Evolutionary conservation across 1,140 invertebrate genomes (phyloP).

Genomic region (Psix sp.): DNA sequence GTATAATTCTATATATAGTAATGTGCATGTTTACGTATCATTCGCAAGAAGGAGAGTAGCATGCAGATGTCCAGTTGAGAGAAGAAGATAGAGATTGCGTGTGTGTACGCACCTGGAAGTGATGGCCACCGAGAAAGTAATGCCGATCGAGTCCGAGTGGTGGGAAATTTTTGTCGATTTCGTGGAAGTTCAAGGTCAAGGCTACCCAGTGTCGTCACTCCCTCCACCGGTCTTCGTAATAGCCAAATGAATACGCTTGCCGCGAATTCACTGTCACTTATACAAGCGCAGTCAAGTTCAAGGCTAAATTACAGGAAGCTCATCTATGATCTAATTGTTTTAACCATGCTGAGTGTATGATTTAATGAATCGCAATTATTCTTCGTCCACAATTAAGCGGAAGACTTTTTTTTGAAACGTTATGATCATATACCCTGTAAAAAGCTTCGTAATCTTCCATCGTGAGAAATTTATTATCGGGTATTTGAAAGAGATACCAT

Average conservation of each 20-base stretch:
- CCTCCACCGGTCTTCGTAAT: constrained; percentile 49
- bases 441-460: no score
- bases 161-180: constrained; percentile 61
- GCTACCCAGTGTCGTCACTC: constrained; percentile 55
- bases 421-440: no score
- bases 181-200: constrained; percentile 64
- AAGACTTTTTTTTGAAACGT: no score
- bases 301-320: constrained; percentile 50
- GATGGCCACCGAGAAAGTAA: constrained; percentile 59
- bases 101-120: constrained; percentile 54
- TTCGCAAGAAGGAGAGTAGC: constrained; percentile 14
- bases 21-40: constrained; percentile 37
- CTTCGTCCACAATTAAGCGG: no score
- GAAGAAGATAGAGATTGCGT: constrained; percentile 9
- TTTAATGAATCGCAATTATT: no score
- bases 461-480: no score
- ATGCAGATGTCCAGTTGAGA: constrained; percentile 2
- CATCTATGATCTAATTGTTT: constrained; percentile 55
- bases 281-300: constrained; percentile 62
- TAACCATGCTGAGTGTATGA: no score
- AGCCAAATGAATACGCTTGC: constrained; percentile 40
- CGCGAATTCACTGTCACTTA: constrained; percentile 43
- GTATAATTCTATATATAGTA: constrained; percentile 54
- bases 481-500: no score
- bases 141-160: constrained; percentile 46